Evolutionary conservation across 2,888 invertebrate species (phyloP).

Genomic region (Herminia tarsipennalis): DNA sequence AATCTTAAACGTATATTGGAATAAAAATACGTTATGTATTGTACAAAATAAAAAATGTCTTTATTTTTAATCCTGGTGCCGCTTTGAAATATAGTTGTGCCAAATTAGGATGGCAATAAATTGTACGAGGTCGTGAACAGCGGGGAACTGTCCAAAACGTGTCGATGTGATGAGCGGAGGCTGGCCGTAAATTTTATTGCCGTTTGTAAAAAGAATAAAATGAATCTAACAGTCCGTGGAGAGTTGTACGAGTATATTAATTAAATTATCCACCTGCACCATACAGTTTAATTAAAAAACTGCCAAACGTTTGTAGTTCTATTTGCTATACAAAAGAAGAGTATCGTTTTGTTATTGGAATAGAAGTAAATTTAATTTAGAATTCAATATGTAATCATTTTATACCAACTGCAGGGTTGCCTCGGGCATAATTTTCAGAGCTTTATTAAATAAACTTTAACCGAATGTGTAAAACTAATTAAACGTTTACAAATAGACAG

Average conservation of each 20-base stretch:
- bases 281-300: constrained; percentile 36
- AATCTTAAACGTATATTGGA: neutral
- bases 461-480: no score
- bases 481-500: no score
- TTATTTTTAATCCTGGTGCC: neutral
- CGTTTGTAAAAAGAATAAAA: constrained; percentile 31
- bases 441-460: no score
- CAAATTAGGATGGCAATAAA: constrained; percentile 21
- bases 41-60: neutral
- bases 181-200: constrained; percentile 31
- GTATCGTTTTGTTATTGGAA: no score
- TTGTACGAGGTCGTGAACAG: constrained; percentile 14
- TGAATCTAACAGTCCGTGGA: constrained; percentile 32
- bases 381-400: no score
- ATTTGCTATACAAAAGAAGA: no score
- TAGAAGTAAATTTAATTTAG: no score
- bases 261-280: constrained; percentile 30
- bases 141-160: constrained; percentile 16
- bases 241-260: constrained; percentile 41
- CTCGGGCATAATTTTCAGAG: no score
- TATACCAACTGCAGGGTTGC: no score
- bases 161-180: constrained; percentile 22
- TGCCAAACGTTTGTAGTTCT: constrained; percentile 26
- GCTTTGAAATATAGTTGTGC: constrained; percentile 2
- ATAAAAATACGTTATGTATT: neutral